phyloP scores from a whole-genome alignment of 2,888 invertebrate species.

The Sphinx pinastri region DNA sequence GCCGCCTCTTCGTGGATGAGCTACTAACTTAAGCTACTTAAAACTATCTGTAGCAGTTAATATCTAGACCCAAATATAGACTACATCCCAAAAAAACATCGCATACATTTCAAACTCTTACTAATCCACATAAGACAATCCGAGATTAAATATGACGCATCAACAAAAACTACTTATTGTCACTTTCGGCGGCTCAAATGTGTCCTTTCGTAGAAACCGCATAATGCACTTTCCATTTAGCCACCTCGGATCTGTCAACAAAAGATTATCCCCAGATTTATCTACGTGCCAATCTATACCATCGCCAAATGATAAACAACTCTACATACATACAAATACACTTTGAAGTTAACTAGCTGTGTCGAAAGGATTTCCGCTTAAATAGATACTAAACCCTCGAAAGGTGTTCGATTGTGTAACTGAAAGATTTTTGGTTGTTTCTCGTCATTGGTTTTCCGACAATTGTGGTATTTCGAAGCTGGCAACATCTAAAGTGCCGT shows the following conservation, averaged over 20 bases:
- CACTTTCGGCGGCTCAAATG: conserved; percentile 56
- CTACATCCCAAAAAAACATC: no score
- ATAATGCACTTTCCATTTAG: conserved; percentile 51
- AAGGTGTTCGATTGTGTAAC: conserved; percentile 80
- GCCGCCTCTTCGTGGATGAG: no score
- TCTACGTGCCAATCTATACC: conserved; percentile 19
- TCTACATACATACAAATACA: conserved; percentile 28
- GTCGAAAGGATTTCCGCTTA: conserved; percentile 59
- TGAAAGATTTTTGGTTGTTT: conserved; percentile 36
- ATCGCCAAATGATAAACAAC: conserved; percentile 28
- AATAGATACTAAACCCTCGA: conserved; percentile 57
- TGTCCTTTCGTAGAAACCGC: conserved; percentile 62
- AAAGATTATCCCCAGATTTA: conserved; percentile 72
- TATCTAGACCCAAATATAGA: no score
- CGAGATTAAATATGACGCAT: conserved; percentile 22
- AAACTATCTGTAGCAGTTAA: no score
- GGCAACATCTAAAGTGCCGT: conserved; percentile 15
- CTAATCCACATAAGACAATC: not conserved
- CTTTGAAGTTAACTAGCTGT: conserved; percentile 33
- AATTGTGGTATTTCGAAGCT: conserved; percentile 18
- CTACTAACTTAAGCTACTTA: no score
- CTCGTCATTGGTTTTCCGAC: conserved; percentile 22
- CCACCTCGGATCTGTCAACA: conserved; percentile 75
- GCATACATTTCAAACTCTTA: not conserved
- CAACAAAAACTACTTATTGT: conserved; percentile 47